Conservation (phyloP, 2,888 invertebrate species). For the Cosmorhoe ocellata region DNA sequence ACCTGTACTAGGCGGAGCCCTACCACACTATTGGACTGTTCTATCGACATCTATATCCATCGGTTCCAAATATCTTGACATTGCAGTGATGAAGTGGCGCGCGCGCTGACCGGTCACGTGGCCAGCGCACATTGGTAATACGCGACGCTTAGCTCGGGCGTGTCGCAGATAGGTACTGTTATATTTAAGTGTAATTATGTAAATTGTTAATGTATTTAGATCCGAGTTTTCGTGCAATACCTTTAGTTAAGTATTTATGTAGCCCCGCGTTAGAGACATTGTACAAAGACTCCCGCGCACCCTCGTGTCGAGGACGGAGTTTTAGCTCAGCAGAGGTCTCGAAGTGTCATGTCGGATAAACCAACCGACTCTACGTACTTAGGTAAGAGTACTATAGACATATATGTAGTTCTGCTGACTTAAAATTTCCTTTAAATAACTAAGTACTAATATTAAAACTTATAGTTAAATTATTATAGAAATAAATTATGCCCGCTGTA, state of each 20-base stretch:
- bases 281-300: slow-evolving; percentile 62
- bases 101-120: neutral
- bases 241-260: slow-evolving; percentile 79
- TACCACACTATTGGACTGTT: too few species aligned
- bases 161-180: slow-evolving; percentile 30
- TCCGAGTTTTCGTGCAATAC: slow-evolving; percentile 77
- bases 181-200: slow-evolving; percentile 73
- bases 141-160: neutral
- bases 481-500: slow-evolving; percentile 39
- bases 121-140: neutral
- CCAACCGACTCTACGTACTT: too few species aligned
- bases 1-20: too few species aligned
- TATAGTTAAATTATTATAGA: slow-evolving; percentile 24
- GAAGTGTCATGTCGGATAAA: too few species aligned
- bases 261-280: slow-evolving; percentile 65
- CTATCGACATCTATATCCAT: slow-evolving; percentile 5
- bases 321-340: slow-evolving; percentile 18
- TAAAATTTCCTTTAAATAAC: slow-evolving; percentile 28
- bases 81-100: slow-evolving; percentile 5
- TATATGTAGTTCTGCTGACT: slow-evolving; percentile 16
- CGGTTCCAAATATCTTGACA: neutral
- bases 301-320: slow-evolving; percentile 14
- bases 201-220: slow-evolving; percentile 67
- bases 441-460: slow-evolving; percentile 21
- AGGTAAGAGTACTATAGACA: too few species aligned